Evolutionary conservation across 2,113 vertebrate genomes (phyloP).

Genomic region (Sinocyclocheilus grahami): DNA sequence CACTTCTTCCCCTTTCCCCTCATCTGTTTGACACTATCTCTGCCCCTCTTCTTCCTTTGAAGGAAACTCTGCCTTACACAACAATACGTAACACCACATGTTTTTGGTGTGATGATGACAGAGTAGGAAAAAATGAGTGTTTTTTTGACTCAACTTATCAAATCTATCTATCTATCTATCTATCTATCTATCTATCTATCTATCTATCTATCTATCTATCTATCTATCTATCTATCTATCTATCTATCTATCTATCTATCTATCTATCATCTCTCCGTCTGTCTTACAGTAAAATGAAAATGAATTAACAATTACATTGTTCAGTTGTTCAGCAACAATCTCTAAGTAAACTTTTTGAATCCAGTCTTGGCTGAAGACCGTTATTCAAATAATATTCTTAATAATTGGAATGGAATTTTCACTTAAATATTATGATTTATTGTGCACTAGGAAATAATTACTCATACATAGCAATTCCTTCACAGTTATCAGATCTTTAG

Average conservation of each 20-base stretch:
- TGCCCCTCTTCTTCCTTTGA: conserved; percentile 24
- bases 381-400: background rate
- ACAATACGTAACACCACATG: background rate
- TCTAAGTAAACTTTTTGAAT: background rate
- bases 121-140: background rate
- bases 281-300: too few relatives aligned
- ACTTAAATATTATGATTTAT: background rate
- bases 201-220: background rate
- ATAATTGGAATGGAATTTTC: background rate
- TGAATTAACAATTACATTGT: background rate
- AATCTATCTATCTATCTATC: background rate
- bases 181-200: background rate
- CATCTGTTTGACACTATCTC: background rate
- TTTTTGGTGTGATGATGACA: background rate
- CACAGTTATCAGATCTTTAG: background rate
- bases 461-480: background rate
- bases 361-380: background rate
- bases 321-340: background rate
- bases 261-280: too few relatives aligned
- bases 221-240: background rate
- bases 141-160: background rate
- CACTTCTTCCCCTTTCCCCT: background rate
- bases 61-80: conserved; percentile 17
- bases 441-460: background rate
- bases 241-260: background rate